phyloP scores from a whole-genome alignment of 2,113 vertebrate genomes.

The Irena cyanogastra region DNA sequence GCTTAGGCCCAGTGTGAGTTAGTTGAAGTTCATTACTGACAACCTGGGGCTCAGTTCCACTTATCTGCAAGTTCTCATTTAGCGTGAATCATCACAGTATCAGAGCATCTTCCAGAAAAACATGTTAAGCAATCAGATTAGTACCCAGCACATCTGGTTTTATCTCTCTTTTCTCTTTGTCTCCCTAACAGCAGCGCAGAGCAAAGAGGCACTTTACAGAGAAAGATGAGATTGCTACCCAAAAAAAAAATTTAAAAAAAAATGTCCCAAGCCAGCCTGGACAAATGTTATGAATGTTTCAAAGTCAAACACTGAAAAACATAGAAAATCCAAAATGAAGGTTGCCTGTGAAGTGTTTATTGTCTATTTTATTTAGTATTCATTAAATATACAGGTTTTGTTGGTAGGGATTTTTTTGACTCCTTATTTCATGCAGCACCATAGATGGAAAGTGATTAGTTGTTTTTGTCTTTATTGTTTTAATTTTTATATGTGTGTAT shows the following conservation, averaged over 20 bases:
- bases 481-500: background rate
- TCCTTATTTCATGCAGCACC: background rate
- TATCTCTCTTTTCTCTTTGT: background rate
- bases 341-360: background rate
- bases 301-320: background rate
- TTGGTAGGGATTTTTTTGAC: background rate
- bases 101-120: conserved; percentile 13
- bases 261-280: background rate
- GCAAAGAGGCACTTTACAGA: background rate
- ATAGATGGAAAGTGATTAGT: background rate
- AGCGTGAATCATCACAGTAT: conserved; percentile 14
- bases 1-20: conserved; percentile 39
- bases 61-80: conserved; percentile 54
- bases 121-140: conserved; percentile 17
- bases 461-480: background rate
- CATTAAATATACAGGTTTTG: background rate
- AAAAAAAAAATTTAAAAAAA: background rate
- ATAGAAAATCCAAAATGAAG: background rate
- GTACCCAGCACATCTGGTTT: conserved; percentile 19
- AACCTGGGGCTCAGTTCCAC: conserved; percentile 43
- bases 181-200: background rate
- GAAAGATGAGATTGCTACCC: background rate
- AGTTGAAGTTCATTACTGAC: conserved; percentile 53
- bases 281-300: background rate
- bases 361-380: background rate